A percentile compares a stretch with the other conserved stretches of the same genome.
Conservation (phyloP, 2,113 vertebrate species). For the Pygathrix nemaeus region DNA sequence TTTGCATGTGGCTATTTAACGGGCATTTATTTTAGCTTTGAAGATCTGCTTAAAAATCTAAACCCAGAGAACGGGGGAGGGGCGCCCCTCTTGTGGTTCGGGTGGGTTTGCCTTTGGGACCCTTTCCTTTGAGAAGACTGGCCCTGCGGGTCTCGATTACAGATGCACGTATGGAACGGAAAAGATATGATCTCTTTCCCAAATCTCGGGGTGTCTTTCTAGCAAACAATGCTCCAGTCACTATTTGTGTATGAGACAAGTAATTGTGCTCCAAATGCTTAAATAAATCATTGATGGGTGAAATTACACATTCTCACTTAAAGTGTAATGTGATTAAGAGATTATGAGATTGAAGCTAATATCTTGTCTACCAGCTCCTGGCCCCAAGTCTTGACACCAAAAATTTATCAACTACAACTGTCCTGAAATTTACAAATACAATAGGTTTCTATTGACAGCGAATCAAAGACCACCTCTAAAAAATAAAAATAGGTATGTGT, state of each 20-base stretch:
- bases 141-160: conserved; percentile 57
- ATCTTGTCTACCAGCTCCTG: conserved; percentile 84
- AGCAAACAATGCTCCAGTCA: conserved; percentile 76
- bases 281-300: conserved; percentile 90
- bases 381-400: conserved; percentile 85
- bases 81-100: not conserved
- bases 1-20: conserved; percentile 60
- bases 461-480: conserved; percentile 30
- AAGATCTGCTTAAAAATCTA: conserved; percentile 62
- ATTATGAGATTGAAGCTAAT: conserved; percentile 88
- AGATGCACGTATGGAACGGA: not conserved
- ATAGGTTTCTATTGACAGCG: conserved; percentile 51
- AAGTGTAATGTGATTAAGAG: conserved; percentile 90
- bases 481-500: not conserved
- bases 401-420: conserved; percentile 84
- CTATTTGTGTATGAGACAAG: conserved; percentile 79
- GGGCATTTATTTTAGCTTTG: conserved; percentile 73
- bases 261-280: conserved; percentile 85
- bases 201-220: conserved; percentile 59
- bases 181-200: conserved; percentile 38
- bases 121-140: conserved; percentile 49
- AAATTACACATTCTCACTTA: conserved; percentile 90
- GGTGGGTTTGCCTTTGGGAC: conserved; percentile 28
- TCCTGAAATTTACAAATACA: conserved; percentile 78
- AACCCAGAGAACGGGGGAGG: not conserved